A percentile compares a stretch with the other conserved stretches of the same genome.
Conservation (phyloP, 2,888 invertebrate genomes). For the Stegophylla sp. region DNA sequence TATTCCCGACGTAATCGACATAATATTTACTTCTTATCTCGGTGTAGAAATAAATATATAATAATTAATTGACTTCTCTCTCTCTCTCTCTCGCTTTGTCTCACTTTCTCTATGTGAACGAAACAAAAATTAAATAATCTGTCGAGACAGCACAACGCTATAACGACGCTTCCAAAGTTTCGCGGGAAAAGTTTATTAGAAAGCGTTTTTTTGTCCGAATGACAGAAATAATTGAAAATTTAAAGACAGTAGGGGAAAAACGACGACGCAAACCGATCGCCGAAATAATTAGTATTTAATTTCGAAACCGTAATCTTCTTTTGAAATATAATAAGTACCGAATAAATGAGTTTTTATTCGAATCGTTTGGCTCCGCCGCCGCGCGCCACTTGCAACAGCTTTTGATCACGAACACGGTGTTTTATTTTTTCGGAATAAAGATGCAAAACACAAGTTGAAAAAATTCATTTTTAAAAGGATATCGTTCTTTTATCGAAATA, state of each 20-base stretch:
- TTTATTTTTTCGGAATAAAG: too few relatives aligned
- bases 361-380: too few relatives aligned
- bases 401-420: too few relatives aligned
- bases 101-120: not conserved
- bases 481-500: too few relatives aligned
- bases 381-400: too few relatives aligned
- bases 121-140: constrained; percentile 20
- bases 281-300: not conserved
- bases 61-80: not conserved
- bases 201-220: not conserved
- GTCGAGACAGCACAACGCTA: not conserved
- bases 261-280: not conserved
- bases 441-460: too few relatives aligned
- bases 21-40: constrained; percentile 13
- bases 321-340: not conserved
- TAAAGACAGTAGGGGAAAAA: not conserved
- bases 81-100: too few relatives aligned
- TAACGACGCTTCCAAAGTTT: not conserved
- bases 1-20: not conserved
- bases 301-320: not conserved
- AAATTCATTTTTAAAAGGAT: too few relatives aligned
- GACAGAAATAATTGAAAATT: not conserved
- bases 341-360: not conserved
- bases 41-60: not conserved
- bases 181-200: not conserved